Conservation (phyloP, 1,140 invertebrate species). For the Meloidogyne chitwoodi region DNA sequence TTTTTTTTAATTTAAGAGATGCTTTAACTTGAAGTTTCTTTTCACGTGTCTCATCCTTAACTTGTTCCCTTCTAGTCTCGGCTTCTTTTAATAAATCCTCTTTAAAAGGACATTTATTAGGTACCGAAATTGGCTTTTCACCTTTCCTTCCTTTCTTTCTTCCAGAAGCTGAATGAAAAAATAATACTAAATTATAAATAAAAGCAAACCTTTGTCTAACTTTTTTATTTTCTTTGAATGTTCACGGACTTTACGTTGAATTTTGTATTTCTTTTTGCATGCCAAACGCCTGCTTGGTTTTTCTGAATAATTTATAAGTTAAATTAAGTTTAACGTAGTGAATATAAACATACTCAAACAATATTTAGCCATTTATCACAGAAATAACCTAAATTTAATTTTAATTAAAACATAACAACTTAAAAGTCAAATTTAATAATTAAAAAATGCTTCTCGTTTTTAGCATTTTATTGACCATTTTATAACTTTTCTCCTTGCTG, state of each 20-base stretch:
- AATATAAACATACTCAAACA: no score
- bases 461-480: no score
- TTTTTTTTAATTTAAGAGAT: not conserved
- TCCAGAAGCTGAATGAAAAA: not conserved
- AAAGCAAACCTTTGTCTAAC: no score
- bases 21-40: not conserved
- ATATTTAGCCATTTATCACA: no score
- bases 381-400: no score
- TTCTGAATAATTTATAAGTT: slow-evolving; percentile 39
- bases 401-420: no score
- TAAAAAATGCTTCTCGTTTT: no score
- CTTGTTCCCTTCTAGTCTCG: slow-evolving; percentile 49
- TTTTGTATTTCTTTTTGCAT: slow-evolving; percentile 57
- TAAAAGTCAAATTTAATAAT: no score
- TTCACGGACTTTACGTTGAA: slow-evolving; percentile 61
- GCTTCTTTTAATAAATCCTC: slow-evolving; percentile 61
- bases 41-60: slow-evolving; percentile 20
- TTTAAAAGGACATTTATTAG: slow-evolving; percentile 61
- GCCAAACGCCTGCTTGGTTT: slow-evolving; percentile 60
- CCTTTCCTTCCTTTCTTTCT: slow-evolving; percentile 11
- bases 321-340: not conserved
- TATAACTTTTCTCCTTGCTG: no score
- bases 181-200: not conserved
- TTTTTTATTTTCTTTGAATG: slow-evolving; percentile 61
- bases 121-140: slow-evolving; percentile 60